Conservation (phyloP, 2,113 vertebrate species). For the Python bivittatus region DNA sequence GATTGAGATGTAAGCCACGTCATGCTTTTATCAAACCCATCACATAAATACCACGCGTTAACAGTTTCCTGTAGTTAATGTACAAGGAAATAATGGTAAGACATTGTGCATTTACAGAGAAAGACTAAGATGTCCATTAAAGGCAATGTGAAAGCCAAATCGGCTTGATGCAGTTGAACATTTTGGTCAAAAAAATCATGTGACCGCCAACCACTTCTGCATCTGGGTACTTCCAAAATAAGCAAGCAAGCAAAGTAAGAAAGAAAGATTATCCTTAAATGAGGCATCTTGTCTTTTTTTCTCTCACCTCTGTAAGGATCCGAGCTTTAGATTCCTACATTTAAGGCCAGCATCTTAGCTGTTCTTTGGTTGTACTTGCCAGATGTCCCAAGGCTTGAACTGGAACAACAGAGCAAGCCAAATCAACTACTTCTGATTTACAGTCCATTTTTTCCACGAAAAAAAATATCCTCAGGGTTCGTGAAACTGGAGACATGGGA, state of each 20-base stretch:
- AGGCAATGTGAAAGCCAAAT: constrained; percentile 11
- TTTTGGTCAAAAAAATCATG: not conserved
- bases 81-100: not conserved
- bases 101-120: not conserved
- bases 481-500: not conserved
- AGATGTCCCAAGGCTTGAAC: not conserved
- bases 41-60: not conserved
- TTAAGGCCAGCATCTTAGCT: not conserved
- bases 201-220: not conserved
- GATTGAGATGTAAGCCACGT: not conserved
- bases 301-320: not conserved
- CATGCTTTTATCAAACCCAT: not conserved
- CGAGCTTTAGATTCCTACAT: not conserved
- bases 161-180: not conserved
- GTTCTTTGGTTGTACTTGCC: not conserved
- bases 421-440: not conserved
- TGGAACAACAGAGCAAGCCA: not conserved
- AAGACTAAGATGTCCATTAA: constrained; percentile 2
- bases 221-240: not conserved
- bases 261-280: not conserved
- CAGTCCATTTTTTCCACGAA: not conserved
- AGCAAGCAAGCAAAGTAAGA: not conserved
- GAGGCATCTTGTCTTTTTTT: not conserved
- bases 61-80: not conserved
- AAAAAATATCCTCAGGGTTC: not conserved